Evolutionary conservation across 64 coral and sea anemone species (phyloP), one percentile per base, ranked within the genome.

Genomic region (Montipora sp.): DNA sequence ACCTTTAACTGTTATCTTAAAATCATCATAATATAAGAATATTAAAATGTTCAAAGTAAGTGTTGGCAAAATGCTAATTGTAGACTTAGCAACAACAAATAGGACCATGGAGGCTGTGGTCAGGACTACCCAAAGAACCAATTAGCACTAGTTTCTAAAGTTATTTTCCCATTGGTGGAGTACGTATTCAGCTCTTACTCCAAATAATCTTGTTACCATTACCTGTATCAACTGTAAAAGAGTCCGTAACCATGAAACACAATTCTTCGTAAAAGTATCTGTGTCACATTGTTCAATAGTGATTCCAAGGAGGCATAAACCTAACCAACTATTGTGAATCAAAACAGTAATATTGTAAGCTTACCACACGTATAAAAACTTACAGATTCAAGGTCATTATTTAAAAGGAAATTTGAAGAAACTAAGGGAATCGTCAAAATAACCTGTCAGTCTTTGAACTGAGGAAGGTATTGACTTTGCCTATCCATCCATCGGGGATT

Each of bases 251-350:
- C 96, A 98, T 5, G 92, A 60, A 5, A 76, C 59, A 89, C 92
- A 98, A 72, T 98, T 91, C 72, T 70, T 49, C 20, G 48, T 94
- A 45, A 98, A 98, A 11, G 85, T 75, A 15, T 94, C 89, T 86
- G 96, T 92, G 14, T 92, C 89, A 92, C 96, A 98, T 66, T 98
- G 96, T 59, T 94, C 67, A 80, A 98, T 55, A 19, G 90, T 89
- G 11, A 71, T n/a, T 75, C 61, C 80, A 43, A 98, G 89, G 10
- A 98, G 81, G 77, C 89, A 92, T 13, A 98, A 48, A 65, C 96
- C 96, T 47, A 94, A 58, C 96, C 92, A 98, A 77, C 96, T 98
- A 45, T 23, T 12, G 47, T 73, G 11, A 83, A 19, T 2, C 1
- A 63, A 12, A 63, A 63, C 11, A 63, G 14, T 63, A 63, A 16